These are phyloP conservation scores for Rattus rattus DNA, from an alignment of 2,113 vertebrate genomes.

Conservation along the genomic window DNA sequence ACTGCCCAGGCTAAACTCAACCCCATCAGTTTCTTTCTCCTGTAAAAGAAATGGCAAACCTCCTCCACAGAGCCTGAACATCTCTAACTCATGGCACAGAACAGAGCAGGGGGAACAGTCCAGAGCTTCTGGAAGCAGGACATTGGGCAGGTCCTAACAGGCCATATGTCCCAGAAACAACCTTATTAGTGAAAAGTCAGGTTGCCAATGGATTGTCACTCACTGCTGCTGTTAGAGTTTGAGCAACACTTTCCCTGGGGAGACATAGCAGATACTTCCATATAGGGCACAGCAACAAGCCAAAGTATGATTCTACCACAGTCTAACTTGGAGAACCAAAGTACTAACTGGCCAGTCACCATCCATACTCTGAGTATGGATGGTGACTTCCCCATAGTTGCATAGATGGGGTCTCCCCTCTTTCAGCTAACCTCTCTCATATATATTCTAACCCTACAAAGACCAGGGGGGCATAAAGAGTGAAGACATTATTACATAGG, in stretches of 20 bases:
- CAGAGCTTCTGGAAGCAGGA: neutral
- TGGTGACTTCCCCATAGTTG: no score
- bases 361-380: no score
- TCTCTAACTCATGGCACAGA: neutral
- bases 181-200: neutral
- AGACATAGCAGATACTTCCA: neutral
- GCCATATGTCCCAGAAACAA: neutral
- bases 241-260: neutral
- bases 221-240: no score
- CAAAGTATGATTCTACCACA: neutral
- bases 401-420: no score
- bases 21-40: neutral
- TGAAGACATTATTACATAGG: neutral
- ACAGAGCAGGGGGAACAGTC: neutral
- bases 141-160: rapidly evolving
- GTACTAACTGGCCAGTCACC: no score
- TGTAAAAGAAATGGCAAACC: neutral
- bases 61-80: neutral
- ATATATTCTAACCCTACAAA: neutral
- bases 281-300: neutral
- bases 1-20: neutral
- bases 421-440: no score
- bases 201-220: neutral
- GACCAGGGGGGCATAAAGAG: no score
- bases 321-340: neutral